Percentiles rank a stretch among this genome's conserved stretches.
These are phyloP conservation scores for Agrypnus murinus DNA, from an alignment of 2,888 invertebrate genomes.

Conservation along the genomic window DNA sequence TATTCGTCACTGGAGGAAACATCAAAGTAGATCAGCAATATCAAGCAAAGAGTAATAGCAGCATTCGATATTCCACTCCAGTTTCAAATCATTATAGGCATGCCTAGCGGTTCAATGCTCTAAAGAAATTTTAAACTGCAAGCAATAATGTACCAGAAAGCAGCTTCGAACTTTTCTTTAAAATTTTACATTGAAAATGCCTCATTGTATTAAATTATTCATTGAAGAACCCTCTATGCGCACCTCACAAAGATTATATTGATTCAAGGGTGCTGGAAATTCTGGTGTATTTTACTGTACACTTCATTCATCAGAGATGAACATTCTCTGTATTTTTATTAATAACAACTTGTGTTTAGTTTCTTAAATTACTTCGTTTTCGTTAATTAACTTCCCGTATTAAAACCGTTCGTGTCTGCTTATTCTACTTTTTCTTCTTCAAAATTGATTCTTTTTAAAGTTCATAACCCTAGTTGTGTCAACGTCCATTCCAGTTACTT, in stretches of 20 bases:
- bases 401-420: no score
- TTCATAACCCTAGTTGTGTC: constrained; percentile 19
- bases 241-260: constrained; percentile 24
- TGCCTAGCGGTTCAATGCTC: not conserved
- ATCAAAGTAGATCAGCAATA: no score
- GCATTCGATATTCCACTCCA: no score
- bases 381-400: no score
- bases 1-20: no score
- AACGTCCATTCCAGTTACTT: constrained; percentile 22
- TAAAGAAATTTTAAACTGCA: not conserved
- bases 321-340: no score
- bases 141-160: constrained; percentile 9
- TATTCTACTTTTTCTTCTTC: no score
- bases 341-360: no score
- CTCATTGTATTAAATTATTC: constrained; percentile 20
- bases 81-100: no score
- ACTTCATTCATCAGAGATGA: not conserved
- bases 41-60: no score
- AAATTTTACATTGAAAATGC: constrained; percentile 13
- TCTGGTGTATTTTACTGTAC: not conserved
- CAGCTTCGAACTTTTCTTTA: constrained; percentile 13
- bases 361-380: no score
- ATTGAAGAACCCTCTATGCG: constrained; percentile 12
- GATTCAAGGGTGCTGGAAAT: not conserved
- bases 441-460: not conserved